Evolutionary conservation across 2,113 vertebrate species (phyloP).

Genomic region (Tetrao urogallus): DNA sequence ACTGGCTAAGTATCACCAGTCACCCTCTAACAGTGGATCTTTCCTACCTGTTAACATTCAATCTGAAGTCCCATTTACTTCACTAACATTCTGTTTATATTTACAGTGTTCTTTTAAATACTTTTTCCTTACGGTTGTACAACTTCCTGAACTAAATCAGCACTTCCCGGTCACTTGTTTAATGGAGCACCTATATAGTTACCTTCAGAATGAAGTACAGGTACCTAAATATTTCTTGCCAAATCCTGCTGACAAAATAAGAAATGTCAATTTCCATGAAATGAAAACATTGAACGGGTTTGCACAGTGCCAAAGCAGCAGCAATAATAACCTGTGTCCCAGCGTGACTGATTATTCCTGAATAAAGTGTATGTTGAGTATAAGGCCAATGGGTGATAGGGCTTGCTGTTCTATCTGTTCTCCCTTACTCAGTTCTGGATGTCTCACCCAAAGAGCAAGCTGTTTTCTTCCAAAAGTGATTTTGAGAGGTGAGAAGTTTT

Average conservation of each 20-base stretch:
- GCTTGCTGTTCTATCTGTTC: not conserved
- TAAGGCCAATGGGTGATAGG: not conserved
- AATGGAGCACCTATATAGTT: not conserved
- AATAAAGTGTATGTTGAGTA: not conserved
- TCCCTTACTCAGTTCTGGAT: not conserved
- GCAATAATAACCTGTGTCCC: not conserved
- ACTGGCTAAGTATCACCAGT: not conserved
- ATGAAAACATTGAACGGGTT: not conserved
- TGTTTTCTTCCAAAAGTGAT: not conserved
- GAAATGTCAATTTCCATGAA: not conserved
- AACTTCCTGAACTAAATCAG: not conserved
- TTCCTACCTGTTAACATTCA: not conserved
- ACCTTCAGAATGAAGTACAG: not conserved
- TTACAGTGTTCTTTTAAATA: not conserved
- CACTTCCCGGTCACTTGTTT: not conserved
- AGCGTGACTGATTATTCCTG: not conserved
- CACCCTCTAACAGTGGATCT: not conserved
- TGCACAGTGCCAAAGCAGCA: not conserved
- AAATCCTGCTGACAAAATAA: not conserved
- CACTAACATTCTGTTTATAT: not conserved
- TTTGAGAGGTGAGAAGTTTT: not conserved
- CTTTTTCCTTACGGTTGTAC: not conserved
- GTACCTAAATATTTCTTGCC: not conserved
- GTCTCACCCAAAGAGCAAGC: not conserved
- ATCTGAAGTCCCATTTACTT: not conserved